These are phyloP conservation scores for Gryon sp. DNA, from an alignment of 1,140 invertebrate genomes.

Conservation along the genomic window DNA sequence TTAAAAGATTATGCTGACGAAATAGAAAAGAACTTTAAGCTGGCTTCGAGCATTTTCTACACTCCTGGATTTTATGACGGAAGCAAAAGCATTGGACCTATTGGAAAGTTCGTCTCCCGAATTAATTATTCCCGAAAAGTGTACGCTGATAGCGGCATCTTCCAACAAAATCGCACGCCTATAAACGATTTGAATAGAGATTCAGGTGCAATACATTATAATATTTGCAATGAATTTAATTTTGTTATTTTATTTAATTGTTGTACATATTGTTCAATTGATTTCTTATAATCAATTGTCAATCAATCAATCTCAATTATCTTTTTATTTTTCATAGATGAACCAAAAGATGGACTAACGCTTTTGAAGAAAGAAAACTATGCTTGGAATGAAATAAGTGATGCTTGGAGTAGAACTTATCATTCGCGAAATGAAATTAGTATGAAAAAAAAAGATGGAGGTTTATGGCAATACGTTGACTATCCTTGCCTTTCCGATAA, in stretches of 20 bases:
- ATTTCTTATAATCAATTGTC: too few species aligned
- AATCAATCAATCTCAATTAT: too few species aligned
- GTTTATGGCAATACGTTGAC: not conserved
- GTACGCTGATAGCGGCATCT: not conserved
- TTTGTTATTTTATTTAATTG: not conserved
- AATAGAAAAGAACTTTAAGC: too few species aligned
- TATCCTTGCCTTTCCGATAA: slow-evolving; percentile 2
- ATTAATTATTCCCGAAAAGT: not conserved
- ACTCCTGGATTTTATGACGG: not conserved
- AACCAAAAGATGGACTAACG: too few species aligned
- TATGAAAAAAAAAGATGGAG: not conserved
- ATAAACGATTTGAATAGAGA: not conserved
- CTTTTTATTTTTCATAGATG: not conserved
- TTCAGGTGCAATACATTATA: not conserved
- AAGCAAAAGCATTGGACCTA: not conserved
- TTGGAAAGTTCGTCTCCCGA: not conserved
- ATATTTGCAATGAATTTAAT: not conserved
- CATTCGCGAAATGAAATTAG: not conserved
- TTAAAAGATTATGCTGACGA: too few species aligned
- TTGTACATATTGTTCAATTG: too few species aligned
- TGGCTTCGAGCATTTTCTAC: too few species aligned
- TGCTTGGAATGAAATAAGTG: not conserved
- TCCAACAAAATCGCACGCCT: not conserved
- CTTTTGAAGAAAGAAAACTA: slow-evolving; percentile 1
- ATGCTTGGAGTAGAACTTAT: slow-evolving; percentile 5